Percentiles rank a stretch among this genome's conserved stretches.
These are phyloP conservation scores for Anthoscopus minutus DNA, from an alignment of 2,113 vertebrate species.

Conservation along the genomic window DNA sequence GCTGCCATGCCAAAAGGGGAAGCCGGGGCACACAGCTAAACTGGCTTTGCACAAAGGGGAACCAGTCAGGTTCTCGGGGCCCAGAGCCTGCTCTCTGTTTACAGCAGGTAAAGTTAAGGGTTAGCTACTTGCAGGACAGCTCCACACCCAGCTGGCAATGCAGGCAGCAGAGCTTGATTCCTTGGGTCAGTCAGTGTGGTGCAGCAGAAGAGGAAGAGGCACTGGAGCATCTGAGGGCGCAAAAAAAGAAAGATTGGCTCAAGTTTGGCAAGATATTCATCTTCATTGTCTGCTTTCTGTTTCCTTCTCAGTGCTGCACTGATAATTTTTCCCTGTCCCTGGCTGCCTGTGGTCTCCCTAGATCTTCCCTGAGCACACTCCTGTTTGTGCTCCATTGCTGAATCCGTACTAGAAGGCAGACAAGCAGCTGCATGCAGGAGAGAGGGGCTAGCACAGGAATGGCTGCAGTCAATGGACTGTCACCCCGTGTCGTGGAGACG, in stretches of 20 bases:
- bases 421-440: neutral
- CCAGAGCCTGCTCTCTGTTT: neutral
- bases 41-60: neutral
- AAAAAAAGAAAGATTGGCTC: neutral
- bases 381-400: neutral
- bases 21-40: neutral
- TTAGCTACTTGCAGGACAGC: neutral
- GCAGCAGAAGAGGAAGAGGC: neutral
- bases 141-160: neutral
- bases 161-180: neutral
- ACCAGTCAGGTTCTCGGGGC: neutral
- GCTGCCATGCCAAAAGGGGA: neutral
- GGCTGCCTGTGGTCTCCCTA: neutral
- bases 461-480: neutral
- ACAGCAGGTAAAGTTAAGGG: neutral
- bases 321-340: neutral
- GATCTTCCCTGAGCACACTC: neutral
- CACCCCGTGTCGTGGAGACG: fast-evolving
- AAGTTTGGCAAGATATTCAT: neutral
- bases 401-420: neutral
- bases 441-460: neutral
- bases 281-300: neutral
- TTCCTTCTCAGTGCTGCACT: neutral
- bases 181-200: fast-evolving
- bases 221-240: neutral